phyloP scores from a whole-genome alignment of 2,888 invertebrate genomes.

The Dryococelus australis region DNA sequence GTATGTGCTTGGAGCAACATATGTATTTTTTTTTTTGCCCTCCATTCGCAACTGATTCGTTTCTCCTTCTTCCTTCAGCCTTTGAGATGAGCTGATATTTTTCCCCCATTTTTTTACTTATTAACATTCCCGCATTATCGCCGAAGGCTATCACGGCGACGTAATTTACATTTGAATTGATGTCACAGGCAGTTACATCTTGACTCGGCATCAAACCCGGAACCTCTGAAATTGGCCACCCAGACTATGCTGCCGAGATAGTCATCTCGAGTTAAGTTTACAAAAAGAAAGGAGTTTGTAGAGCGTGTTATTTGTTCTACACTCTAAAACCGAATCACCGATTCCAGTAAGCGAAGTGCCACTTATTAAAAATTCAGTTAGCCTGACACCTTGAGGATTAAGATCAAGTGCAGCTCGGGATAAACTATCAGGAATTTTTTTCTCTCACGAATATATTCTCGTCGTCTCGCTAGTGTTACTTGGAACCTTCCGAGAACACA shows the following conservation, averaged over 20 bases:
- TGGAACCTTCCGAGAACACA: too few relatives aligned
- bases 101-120: not conserved
- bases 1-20: not conserved
- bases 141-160: not conserved
- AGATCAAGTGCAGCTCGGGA: too few relatives aligned
- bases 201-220: not conserved
- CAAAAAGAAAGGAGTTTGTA: not conserved
- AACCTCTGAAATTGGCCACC: not conserved
- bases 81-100: conserved; percentile 6
- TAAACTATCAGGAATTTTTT: too few relatives aligned
- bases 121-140: not conserved
- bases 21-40: not conserved
- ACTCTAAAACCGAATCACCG: too few relatives aligned
- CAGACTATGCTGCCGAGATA: not conserved
- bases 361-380: too few relatives aligned
- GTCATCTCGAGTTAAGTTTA: not conserved
- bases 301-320: not conserved
- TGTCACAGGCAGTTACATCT: not conserved
- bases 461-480: too few relatives aligned
- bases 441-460: too few relatives aligned
- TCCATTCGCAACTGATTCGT: conserved; percentile 8
- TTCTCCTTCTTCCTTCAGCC: not conserved
- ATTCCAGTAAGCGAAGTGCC: too few relatives aligned
- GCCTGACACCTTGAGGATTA: too few relatives aligned
- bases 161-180: conserved; percentile 9